Percentiles rank a stretch among this genome's conserved stretches.
Evolutionary conservation across 2,888 invertebrate genomes (phyloP).

Genomic region (Drosophila barbarae): DNA sequence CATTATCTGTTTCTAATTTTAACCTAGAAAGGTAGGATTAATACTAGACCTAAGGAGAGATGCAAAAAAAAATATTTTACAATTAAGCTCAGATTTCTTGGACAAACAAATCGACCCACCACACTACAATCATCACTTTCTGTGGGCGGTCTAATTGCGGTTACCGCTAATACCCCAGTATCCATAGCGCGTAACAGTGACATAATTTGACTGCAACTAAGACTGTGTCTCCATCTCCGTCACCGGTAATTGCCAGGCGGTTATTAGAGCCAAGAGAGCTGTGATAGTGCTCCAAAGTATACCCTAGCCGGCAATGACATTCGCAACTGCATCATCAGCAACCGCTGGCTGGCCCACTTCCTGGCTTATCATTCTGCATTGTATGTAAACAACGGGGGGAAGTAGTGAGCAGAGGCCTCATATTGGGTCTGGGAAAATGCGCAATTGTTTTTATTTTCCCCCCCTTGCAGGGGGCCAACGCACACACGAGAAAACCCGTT

Average conservation of each 20-base stretch:
- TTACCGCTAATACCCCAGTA: slow-evolving; percentile 62
- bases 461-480: slow-evolving; percentile 1
- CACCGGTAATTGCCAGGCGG: slow-evolving; percentile 33
- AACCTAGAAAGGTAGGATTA: neutral
- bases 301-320: slow-evolving; percentile 57
- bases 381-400: slow-evolving; percentile 45
- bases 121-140: slow-evolving; percentile 32
- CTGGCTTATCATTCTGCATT: slow-evolving; percentile 48
- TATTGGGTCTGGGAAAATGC: slow-evolving; percentile 59
- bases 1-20: neutral
- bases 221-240: slow-evolving; percentile 4
- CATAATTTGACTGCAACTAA: slow-evolving; percentile 57
- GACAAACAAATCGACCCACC: slow-evolving; percentile 17
- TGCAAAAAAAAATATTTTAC: neutral
- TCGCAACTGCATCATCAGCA: slow-evolving; percentile 37
- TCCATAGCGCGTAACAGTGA: slow-evolving; percentile 72
- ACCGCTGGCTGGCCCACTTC: slow-evolving; percentile 52
- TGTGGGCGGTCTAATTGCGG: slow-evolving; percentile 45
- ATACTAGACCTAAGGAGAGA: neutral
- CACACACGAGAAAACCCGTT: slow-evolving; percentile 56
- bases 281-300: slow-evolving; percentile 21
- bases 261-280: slow-evolving; percentile 56
- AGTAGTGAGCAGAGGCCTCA: slow-evolving; percentile 11
- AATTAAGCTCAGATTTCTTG: slow-evolving; percentile 12
- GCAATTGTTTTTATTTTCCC: slow-evolving; percentile 59